These are phyloP conservation scores for Eriocheir sinensis DNA, from an alignment of 1,140 invertebrate genomes.

Conservation along the genomic window DNA sequence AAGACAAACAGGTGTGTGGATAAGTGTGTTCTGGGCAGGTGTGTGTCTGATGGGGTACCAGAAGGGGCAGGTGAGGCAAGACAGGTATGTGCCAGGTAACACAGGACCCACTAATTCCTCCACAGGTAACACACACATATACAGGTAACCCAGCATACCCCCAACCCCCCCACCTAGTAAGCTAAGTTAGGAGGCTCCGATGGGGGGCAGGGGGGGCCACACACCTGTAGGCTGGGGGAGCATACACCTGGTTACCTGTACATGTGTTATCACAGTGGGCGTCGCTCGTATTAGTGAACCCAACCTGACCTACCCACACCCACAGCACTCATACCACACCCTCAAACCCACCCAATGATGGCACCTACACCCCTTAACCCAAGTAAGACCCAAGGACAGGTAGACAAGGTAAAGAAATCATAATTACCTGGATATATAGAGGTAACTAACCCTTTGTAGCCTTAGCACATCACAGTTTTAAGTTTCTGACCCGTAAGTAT, in stretches of 20 bases:
- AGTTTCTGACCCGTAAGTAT: too few relatives aligned
- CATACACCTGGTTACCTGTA: too few relatives aligned
- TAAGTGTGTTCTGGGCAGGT: background rate
- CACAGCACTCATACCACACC: too few relatives aligned
- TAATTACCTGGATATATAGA: constrained; percentile 77
- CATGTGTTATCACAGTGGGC: constrained; percentile 47
- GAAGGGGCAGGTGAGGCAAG: background rate
- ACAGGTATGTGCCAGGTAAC: constrained; percentile 7
- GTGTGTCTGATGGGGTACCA: background rate
- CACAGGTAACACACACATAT: constrained; percentile 45
- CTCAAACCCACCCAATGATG: too few relatives aligned
- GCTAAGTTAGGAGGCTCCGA: too few relatives aligned
- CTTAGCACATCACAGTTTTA: too few relatives aligned
- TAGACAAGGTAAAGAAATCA: background rate
- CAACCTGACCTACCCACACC: background rate
- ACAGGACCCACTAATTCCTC: too few relatives aligned
- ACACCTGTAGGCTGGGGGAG: too few relatives aligned
- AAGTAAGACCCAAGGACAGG: too few relatives aligned
- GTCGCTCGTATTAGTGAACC: constrained; percentile 45
- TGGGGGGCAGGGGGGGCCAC: too few relatives aligned
- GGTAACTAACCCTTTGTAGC: too few relatives aligned
- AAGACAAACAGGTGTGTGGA: too few relatives aligned
- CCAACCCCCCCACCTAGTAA: background rate
- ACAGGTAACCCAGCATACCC: background rate
- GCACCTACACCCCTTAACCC: background rate